Conservation (phyloP, 2,797 vertebrate species). For the Huso huso region DNA sequence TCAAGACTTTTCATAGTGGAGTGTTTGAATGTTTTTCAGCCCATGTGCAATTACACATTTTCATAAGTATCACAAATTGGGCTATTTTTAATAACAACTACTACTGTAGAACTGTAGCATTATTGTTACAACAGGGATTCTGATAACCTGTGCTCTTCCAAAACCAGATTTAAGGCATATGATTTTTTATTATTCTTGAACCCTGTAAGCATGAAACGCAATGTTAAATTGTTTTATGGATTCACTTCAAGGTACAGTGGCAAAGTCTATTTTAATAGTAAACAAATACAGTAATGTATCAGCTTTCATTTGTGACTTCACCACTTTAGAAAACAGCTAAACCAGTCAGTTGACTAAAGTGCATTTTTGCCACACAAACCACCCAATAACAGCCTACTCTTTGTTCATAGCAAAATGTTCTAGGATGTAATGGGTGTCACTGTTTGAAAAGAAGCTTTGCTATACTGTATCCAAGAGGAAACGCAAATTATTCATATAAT, state of each 20-base stretch:
- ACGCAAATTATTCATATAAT: too few species aligned
- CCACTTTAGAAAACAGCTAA: background rate
- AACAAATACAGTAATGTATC: constrained; percentile 9
- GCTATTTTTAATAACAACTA: too few species aligned
- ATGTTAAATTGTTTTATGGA: constrained; percentile 21
- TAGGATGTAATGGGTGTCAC: too few species aligned
- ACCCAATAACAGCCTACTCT: background rate
- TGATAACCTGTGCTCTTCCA: constrained; percentile 21
- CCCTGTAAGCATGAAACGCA: constrained; percentile 9
- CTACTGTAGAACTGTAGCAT: constrained; percentile 13
- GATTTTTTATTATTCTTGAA: constrained; percentile 16
- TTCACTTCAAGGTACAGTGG: constrained; percentile 14
- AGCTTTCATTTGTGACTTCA: background rate
- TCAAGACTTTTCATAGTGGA: too few species aligned
- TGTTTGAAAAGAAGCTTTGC: too few species aligned
- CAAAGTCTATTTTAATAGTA: constrained; percentile 13
- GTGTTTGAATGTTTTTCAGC: too few species aligned
- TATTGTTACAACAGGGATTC: constrained; percentile 17
- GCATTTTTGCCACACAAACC: background rate
- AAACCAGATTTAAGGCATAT: constrained; percentile 10
- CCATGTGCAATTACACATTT: too few species aligned
- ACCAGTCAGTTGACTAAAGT: background rate
- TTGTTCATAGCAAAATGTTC: too few species aligned
- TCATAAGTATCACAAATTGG: too few species aligned
- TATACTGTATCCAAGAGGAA: too few species aligned